Percentiles rank a stretch among this genome's conserved stretches.
Evolutionary conservation across 2,113 vertebrate genomes (phyloP).

Genomic region (Mohoua ochrocephala): DNA sequence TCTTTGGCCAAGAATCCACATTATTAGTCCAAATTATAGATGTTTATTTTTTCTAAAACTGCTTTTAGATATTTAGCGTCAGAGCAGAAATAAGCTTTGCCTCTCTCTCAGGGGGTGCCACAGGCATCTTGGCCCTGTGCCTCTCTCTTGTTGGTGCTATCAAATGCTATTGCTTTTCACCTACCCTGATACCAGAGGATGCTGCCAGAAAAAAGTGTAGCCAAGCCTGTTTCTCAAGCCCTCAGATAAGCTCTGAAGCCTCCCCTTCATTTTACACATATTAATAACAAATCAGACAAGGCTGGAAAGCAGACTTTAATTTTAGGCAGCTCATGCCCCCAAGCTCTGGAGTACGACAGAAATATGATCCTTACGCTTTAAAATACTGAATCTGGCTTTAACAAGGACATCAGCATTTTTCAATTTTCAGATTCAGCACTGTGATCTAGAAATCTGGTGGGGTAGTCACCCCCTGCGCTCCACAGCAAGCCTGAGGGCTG

Average conservation of each 20-base stretch:
- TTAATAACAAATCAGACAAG: conserved; percentile 21
- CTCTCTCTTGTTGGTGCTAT: not conserved
- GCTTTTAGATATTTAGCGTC: not conserved
- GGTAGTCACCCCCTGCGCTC: not conserved
- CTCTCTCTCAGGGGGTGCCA: not conserved
- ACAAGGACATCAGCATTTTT: not conserved
- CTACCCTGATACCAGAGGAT: not conserved
- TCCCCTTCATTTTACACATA: not conserved
- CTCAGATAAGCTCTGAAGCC: conserved; percentile 1
- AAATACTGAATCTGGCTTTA: not conserved
- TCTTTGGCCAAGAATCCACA: not conserved
- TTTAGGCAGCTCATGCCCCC: conserved; percentile 1
- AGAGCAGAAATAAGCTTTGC: not conserved
- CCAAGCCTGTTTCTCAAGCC: conserved; percentile 19
- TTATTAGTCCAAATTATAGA: not conserved
- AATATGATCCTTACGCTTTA: not conserved
- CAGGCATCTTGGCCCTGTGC: not conserved
- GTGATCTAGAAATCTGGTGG: not conserved
- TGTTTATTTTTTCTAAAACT: not conserved
- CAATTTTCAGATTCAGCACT: not conserved
- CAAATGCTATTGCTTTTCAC: not conserved
- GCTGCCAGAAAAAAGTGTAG: conserved; percentile 4
- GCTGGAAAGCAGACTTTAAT: conserved; percentile 12
- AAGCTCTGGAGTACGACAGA: not conserved
- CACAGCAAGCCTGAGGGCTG: not conserved